Percentiles rank a stretch among this genome's conserved stretches.
Conservation (phyloP, 1,140 invertebrate genomes). For the Galleria mellonella region DNA sequence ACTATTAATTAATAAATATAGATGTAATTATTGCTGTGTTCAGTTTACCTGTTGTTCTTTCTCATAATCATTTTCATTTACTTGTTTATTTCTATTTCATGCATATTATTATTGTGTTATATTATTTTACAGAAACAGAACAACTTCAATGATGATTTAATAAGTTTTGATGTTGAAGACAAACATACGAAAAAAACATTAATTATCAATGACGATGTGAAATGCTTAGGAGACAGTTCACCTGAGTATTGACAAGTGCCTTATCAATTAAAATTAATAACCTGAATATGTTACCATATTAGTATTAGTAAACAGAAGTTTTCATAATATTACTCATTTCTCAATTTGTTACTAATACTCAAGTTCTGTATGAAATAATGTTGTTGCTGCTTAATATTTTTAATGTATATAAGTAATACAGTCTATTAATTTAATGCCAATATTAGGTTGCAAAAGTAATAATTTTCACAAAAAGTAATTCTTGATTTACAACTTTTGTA, state of each 20-base stretch:
- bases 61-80: no score
- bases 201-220: conserved; percentile 45
- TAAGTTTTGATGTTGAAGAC: conserved; percentile 59
- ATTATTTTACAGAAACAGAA: conserved; percentile 48
- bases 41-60: no score
- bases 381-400: no score
- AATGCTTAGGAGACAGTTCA: conserved; percentile 52
- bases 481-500: no score
- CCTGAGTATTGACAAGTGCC: conserved; percentile 60
- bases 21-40: no score
- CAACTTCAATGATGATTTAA: conserved; percentile 49
- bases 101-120: conserved; percentile 8
- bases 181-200: conserved; percentile 39
- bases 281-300: conserved; percentile 40
- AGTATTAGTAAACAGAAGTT: not conserved
- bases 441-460: no score
- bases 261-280: conserved; percentile 16
- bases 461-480: no score
- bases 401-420: no score
- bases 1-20: no score
- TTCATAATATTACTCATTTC: no score
- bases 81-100: no score
- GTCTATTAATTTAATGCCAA: no score
- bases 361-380: not conserved
- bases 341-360: conserved; percentile 18